Evolutionary conservation across 30 jellyfish, hydroid and myxozoan genomes (phyloP).

Genomic region (Hydractinia symbiolongicarpus): DNA sequence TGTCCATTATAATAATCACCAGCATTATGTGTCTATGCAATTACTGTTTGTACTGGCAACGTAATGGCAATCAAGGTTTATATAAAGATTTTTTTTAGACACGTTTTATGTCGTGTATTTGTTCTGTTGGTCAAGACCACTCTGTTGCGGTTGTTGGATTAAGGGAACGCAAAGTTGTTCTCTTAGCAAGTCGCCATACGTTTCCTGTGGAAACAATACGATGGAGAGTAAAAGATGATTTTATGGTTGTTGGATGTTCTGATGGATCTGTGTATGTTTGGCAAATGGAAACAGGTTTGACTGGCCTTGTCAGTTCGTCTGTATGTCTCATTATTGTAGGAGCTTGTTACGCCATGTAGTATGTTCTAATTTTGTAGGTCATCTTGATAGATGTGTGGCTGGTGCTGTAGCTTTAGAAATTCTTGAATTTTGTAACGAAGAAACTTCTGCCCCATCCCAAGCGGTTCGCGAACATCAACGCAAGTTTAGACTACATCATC

Average conservation of each 20-base stretch:
- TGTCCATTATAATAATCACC: too few relatives aligned
- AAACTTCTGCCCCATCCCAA: constrained; percentile 92
- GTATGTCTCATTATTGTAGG: background rate
- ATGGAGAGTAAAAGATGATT: constrained; percentile 97
- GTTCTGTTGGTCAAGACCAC: constrained; percentile 99
- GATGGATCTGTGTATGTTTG: constrained; percentile 99
- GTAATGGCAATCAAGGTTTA: too few relatives aligned
- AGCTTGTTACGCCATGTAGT: background rate
- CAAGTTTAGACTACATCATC: constrained; percentile 79
- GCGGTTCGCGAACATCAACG: constrained; percentile 92
- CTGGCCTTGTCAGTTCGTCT: background rate
- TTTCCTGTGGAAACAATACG: constrained; percentile 96
- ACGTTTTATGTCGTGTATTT: constrained; percentile 73
- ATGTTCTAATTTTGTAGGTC: constrained; percentile 43
- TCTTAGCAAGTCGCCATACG: constrained; percentile 94
- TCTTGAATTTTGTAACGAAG: constrained; percentile 96
- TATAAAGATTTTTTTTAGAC: constrained; percentile 34
- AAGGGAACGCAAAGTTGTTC: constrained; percentile 71
- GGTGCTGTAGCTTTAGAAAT: constrained; percentile 97
- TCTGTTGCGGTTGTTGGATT: constrained; percentile 92
- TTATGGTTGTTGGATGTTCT: constrained; percentile 97
- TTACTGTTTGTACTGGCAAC: too few relatives aligned
- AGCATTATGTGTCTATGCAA: too few relatives aligned
- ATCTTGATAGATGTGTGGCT: constrained; percentile 97
- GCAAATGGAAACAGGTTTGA: constrained; percentile 98